A percentile compares a stretch with the other conserved stretches of the same genome.
phyloP scores from a whole-genome alignment of 1,140 invertebrate species.

The Pogonus chalceus region DNA sequence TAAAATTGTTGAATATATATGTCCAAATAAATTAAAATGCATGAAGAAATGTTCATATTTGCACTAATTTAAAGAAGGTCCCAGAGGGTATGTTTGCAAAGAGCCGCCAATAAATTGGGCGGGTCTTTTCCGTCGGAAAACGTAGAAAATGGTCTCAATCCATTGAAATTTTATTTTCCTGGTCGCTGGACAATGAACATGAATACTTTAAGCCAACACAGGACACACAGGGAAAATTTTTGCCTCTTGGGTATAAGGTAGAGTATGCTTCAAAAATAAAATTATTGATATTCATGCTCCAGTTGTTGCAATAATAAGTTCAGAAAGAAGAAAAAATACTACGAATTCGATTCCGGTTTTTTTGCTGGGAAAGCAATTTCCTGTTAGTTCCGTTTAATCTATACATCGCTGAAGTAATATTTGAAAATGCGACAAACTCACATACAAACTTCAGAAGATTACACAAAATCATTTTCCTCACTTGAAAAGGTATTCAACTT shows the following conservation, averaged over 20 bases:
- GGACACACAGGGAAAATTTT: not conserved
- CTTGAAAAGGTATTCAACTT: too few relatives aligned
- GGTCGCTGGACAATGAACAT: not conserved
- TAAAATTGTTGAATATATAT: too few relatives aligned
- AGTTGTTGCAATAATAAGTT: not conserved
- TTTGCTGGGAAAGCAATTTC: not conserved
- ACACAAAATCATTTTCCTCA: too few relatives aligned
- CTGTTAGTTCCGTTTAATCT: not conserved
- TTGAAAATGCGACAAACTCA: not conserved
- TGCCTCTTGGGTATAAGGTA: not conserved
- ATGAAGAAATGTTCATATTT: not conserved
- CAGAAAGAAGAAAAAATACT: not conserved
- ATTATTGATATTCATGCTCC: constrained; percentile 5
- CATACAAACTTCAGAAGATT: too few relatives aligned
- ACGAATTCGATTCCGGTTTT: not conserved
- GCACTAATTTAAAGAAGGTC: not conserved
- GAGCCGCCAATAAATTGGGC: too few relatives aligned
- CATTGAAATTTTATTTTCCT: constrained; percentile 7
- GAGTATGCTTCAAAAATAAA: not conserved
- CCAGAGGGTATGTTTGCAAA: not conserved
- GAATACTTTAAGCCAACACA: not conserved
- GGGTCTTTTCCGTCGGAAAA: not conserved
- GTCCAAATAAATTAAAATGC: not conserved
- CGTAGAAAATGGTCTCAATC: not conserved
- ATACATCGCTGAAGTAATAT: not conserved